Base-by-base conservation (phyloP, 2,797 vertebrate genomes). In the Notolepis coatsorum region DNA sequence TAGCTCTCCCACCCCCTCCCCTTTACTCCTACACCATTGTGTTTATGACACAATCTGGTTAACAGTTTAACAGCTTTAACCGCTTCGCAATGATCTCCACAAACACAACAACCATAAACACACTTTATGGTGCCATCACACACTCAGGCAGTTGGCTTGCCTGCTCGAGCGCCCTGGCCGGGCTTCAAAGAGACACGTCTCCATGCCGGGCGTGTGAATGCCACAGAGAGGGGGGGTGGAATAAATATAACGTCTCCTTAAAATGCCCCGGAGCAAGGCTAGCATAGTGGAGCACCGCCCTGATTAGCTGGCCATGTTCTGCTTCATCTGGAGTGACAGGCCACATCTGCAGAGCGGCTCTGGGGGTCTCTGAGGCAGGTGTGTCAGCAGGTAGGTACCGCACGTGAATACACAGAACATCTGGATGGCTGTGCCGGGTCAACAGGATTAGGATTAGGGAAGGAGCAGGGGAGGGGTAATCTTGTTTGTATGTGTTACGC, bases 241-340 rank as follows among this genome's bases (percentile, higher is more conserved):
- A 25, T n/a, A 73, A 68, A 68, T 51, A 47, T 42, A 50, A 38
- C 31, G 25, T 8, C 23, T 27, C 1, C 13, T 4, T 31, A 30
- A 24, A 56, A 47, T 58, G 24, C 61, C 73, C 73, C 5, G 1
- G 38, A 79, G 75, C 65, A 55, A 65, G 41, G 38, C 30, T 43
- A 48, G 45, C 30, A 5, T 60, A 49, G 24, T 24, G 20, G 51
- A 61, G 55, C 67, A 64, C 75, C 47, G 41, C 46, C 53, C 27
- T 82, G 80, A 89, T 89, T 89, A 86, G 75, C 68, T 80, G 73
- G 71, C 75, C 80, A 28, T 88, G 88, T 89, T 86, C 61, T 59
- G 69, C 81, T 90, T 91, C 82, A 89, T 89, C 68, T 55, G 66
- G 85, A 89, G 65, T 89, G 89, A 91, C 87, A 89, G 84, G 84